A percentile compares a stretch with the other conserved stretches of the same genome.
Conservation (phyloP, 1,140 invertebrate species). For the Atta texana region DNA sequence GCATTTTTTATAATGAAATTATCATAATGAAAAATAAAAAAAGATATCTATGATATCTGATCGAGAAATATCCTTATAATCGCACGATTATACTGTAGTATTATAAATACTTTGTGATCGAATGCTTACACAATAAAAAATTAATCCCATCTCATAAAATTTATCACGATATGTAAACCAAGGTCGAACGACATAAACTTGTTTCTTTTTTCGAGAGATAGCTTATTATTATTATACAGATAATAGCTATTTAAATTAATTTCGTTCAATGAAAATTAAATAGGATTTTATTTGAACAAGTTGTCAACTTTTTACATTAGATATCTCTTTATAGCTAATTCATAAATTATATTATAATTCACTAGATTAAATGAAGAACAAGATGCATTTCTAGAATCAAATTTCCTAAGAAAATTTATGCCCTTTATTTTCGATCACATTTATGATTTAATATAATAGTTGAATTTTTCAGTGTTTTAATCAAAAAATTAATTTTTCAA, state of each 20-base stretch:
- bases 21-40: not conserved
- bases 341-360: not conserved
- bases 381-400: not conserved
- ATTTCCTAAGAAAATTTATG: not conserved
- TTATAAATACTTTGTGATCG: conserved; percentile 17
- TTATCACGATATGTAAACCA: not conserved
- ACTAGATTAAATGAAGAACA: not conserved
- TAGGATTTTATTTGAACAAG: not conserved
- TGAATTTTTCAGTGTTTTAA: not conserved
- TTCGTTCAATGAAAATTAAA: not conserved
- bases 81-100: not conserved
- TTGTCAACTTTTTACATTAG: not conserved
- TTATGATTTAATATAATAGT: not conserved
- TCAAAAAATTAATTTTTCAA: not conserved
- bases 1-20: not conserved
- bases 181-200: not conserved
- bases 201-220: not conserved
- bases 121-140: conserved; percentile 56
- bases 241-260: not conserved
- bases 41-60: conserved; percentile 43
- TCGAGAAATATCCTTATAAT: conserved; percentile 62
- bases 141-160: conserved; percentile 29
- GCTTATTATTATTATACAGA: not conserved
- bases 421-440: not conserved
- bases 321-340: not conserved